Evolutionary conservation across 2,113 vertebrate species (phyloP), one percentile per base, ranked within the genome.

Genomic region (Melospiza melodia): DNA sequence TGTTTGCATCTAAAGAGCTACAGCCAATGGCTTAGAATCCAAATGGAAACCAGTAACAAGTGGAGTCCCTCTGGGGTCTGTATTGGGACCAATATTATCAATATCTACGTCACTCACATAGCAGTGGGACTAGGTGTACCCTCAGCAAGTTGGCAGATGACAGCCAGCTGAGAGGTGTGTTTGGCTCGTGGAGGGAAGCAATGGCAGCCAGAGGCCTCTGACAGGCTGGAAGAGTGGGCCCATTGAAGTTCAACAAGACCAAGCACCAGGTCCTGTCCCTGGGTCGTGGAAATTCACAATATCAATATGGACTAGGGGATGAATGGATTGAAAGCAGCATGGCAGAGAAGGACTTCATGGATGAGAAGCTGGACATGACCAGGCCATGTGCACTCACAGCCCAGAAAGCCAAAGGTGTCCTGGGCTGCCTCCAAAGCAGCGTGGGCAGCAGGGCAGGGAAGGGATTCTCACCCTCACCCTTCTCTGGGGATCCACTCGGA

Each of bases 381-480:
- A 1, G 0, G 13, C 39, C n/a, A 21, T 3, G 35, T 31, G 16
- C 1, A 2, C 30, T 12, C 2, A 3, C 23, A 57, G 46, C 33
- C 46, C 61, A 83, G 81, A 79, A 61, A 20, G 39, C 9, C 44
- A 74, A 37, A 6, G 0, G 0, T 44, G 35, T 17, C 31, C 27
- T 39, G 39, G 39, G 39, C 39, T 39, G 19, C 39, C 24, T 12
- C 6, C 41, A 73, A 37, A 77, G 18, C 11, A 54, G 14, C 0
- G 0, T 6, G 28, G 15, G 1, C 49, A 30, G 15, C 28, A 73
- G n/a, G 30, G 13, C 0, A 0, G 43, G 15, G 31, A 76, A 4
- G 9, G 6, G 43, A 67, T 39, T 63, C 44, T 89, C 2, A 12
- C 17, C 13, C 37, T 71, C 37, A 0, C 6, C 30, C 15, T 8